These are phyloP conservation scores for Pyrrhia umbra DNA, from an alignment of 2,888 invertebrate genomes.

Conservation along the genomic window DNA sequence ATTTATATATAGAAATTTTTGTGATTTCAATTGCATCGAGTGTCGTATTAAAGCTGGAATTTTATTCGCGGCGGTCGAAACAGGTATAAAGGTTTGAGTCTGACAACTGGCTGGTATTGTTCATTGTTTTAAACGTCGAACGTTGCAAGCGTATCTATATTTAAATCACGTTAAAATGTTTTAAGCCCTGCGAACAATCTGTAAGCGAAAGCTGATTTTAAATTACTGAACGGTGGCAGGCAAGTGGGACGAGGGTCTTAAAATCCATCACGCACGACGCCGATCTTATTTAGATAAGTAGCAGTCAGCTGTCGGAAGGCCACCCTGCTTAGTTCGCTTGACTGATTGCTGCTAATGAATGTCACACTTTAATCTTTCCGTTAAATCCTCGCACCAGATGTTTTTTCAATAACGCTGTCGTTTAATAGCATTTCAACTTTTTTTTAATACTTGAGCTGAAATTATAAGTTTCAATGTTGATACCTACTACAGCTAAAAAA, in stretches of 20 bases:
- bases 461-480: not conserved
- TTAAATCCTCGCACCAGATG: slow-evolving; percentile 59
- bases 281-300: slow-evolving; percentile 89
- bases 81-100: slow-evolving; percentile 28
- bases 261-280: slow-evolving; percentile 87
- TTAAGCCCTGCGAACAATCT: slow-evolving; percentile 51
- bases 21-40: slow-evolving; percentile 12
- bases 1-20: slow-evolving; percentile 21
- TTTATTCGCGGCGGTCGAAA: slow-evolving; percentile 16
- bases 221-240: slow-evolving; percentile 61
- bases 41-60: slow-evolving; percentile 11
- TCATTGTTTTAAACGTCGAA: slow-evolving; percentile 52
- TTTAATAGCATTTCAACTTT: slow-evolving; percentile 32
- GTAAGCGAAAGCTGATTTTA: slow-evolving; percentile 58
- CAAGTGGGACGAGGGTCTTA: slow-evolving; percentile 79
- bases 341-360: slow-evolving; percentile 88
- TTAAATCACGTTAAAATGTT: slow-evolving; percentile 59
- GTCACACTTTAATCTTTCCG: slow-evolving; percentile 81
- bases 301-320: slow-evolving; percentile 82
- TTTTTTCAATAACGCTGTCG: slow-evolving; percentile 51
- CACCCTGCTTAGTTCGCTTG: slow-evolving; percentile 84
- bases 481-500: not conserved
- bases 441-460: not conserved
- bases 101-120: slow-evolving; percentile 30
- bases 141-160: slow-evolving; percentile 48